Conservation (phyloP, 1,140 invertebrate species). For the Bombus polaris region DNA sequence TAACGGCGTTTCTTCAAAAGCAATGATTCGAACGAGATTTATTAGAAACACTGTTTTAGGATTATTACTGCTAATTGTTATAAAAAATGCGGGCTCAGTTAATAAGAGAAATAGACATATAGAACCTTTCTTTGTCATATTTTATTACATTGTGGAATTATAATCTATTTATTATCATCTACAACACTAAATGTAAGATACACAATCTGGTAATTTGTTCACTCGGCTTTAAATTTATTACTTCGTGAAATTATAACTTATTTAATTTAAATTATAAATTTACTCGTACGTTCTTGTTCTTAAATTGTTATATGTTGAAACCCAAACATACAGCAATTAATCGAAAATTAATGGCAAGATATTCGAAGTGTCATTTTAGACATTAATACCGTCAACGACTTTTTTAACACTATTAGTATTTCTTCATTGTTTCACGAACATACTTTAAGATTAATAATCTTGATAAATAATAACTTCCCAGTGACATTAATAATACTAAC, state of each 20-base stretch:
- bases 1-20: background rate
- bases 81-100: accelerated
- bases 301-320: no score
- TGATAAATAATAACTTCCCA: no score
- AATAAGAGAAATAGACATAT: background rate
- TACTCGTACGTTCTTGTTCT: background rate
- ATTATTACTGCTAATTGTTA: background rate
- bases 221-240: background rate
- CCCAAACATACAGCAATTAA: no score
- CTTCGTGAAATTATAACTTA: background rate
- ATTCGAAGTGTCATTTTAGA: background rate
- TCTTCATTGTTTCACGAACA: background rate
- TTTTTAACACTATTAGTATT: background rate
- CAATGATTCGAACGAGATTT: no score
- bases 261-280: background rate
- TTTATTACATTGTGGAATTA: no score
- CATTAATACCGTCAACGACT: background rate
- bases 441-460: background rate
- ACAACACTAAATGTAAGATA: no score
- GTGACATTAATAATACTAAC: no score
- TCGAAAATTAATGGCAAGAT: no score
- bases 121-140: no score
- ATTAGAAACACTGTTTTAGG: background rate
- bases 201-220: background rate
- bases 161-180: no score